These are phyloP conservation scores for Cyrtodaria siliqua DNA, from an alignment of 2,888 invertebrate genomes.

Conservation along the genomic window DNA sequence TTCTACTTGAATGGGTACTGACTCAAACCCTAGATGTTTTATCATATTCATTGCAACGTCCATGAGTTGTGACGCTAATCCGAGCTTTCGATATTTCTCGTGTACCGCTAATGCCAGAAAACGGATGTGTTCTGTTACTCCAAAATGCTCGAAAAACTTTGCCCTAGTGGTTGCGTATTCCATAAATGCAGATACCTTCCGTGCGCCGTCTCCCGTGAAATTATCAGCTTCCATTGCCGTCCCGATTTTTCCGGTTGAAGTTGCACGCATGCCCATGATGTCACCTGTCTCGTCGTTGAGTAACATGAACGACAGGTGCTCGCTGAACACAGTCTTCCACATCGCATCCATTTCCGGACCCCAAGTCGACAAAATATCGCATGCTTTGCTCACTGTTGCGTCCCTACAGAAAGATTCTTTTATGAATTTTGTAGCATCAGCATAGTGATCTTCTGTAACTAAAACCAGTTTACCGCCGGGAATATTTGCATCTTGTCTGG, in stretches of 20 bases:
- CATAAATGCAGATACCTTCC: neutral
- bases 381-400: slow-evolving; percentile 7
- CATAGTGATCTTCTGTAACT: slow-evolving; percentile 3
- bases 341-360: slow-evolving; percentile 5
- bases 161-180: neutral
- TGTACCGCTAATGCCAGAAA: slow-evolving; percentile 10
- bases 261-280: slow-evolving; percentile 13
- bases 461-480: slow-evolving; percentile 9
- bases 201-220: neutral
- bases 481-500: neutral
- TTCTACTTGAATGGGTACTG: slow-evolving; percentile 6
- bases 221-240: neutral
- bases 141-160: slow-evolving; percentile 16
- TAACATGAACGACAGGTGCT: neutral
- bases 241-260: neutral
- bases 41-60: slow-evolving; percentile 7
- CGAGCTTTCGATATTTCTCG: slow-evolving; percentile 4
- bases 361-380: neutral
- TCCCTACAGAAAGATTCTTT: slow-evolving; percentile 4
- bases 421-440: neutral
- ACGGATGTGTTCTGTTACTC: neutral
- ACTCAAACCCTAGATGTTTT: neutral
- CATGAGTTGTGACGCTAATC: slow-evolving; percentile 11
- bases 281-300: slow-evolving; percentile 1
- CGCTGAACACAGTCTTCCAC: neutral